Base-by-base conservation (phyloP, 2,797 vertebrate genomes). In the Adelosebastes latens region DNA sequence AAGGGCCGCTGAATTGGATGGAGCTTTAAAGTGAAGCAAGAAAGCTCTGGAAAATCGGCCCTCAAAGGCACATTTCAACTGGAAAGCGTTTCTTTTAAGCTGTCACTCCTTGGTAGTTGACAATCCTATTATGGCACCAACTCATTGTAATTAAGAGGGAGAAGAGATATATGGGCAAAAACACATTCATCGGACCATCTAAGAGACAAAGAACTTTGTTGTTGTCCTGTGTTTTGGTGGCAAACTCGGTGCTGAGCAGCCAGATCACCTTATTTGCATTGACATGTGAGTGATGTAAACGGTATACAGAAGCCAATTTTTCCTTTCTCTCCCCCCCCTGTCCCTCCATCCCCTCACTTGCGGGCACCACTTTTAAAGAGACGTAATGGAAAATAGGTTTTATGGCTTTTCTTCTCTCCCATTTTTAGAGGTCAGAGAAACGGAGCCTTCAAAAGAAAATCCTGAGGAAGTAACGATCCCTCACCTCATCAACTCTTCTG, bases 1-100 rank as follows among this genome's bases (percentile, higher is more conserved):
- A 96, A 96, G 93, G 94, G 85, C 90, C 63, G 87, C 90, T 90
- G 93, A 95, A 96, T 96, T 95, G 96, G 95, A 96, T 95, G 92
- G 91, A 95, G 94, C 94, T 96, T 96, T 94, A 96, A 96, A 96
- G 95, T 95, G 94, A 95, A 96, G 93, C 93, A 94, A 94, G 91
- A 96, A 96, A 96, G 94, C 95, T 92, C 94, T 96, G 95, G 95
- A 96, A 96, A 96, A 96, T 96, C 93, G 89, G 90, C 68, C 93
- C 94, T 96, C 94, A 95, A 96, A 96, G 95, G 95, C 95, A 95
- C 93, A 95, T 95, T 95, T 96, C 92, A 94, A 94, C 94, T 95
- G 94, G 93, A 96, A 96, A 95, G 94, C 94, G 76, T 95, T 96
- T 92, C 93, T 95, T 96, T 96, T 95, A 95, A 96, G 95, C 94